Evolutionary conservation across 2,113 vertebrate species (phyloP).

Genomic region (Vicugna pacos): DNA sequence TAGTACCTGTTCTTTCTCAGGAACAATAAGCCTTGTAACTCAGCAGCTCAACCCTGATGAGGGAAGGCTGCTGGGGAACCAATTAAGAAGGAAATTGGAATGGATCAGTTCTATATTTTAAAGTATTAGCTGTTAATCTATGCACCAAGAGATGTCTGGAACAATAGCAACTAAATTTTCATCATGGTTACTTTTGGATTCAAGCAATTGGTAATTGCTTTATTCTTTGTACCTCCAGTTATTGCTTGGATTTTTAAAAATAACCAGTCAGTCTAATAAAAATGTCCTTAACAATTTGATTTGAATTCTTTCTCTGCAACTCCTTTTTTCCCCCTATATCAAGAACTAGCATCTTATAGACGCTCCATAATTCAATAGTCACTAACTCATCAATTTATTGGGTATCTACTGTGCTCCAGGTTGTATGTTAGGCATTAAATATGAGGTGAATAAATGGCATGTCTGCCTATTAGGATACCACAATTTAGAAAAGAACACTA

Average conservation of each 20-base stretch:
- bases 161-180: neutral
- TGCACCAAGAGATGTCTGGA: neutral
- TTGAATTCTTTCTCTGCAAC: neutral
- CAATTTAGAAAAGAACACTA: neutral
- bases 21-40: neutral
- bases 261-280: conserved; percentile 50
- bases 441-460: conserved; percentile 28
- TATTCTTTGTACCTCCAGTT: conserved; percentile 20
- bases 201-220: conserved; percentile 34
- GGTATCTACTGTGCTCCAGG: neutral
- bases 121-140: neutral
- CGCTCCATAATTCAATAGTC: neutral
- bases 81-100: conserved; percentile 44
- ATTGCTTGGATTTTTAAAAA: neutral
- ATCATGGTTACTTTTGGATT: conserved; percentile 16
- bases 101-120: neutral
- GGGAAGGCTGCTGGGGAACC: neutral
- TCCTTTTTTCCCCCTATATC: neutral
- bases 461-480: conserved; percentile 14
- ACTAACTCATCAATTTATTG: conserved; percentile 1
- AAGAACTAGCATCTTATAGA: conserved; percentile 14
- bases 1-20: neutral
- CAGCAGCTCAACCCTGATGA: neutral
- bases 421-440: neutral
- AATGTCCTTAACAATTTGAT: neutral